Base-by-base conservation (phyloP, 2,888 invertebrate genomes). In the Alcis repandata region DNA sequence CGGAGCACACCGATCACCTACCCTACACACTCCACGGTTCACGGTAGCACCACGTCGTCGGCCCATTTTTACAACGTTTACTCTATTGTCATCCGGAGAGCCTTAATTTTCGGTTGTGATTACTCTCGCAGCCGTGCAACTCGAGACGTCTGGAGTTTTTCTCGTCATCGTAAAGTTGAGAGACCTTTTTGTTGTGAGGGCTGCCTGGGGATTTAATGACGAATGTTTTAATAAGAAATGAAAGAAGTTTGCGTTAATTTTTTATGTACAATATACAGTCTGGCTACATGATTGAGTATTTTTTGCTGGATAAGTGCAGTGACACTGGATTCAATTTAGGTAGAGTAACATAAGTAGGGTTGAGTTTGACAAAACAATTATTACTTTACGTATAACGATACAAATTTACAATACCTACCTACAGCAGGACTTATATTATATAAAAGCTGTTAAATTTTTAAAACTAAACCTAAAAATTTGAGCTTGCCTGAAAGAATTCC, bases 1-100 rank as follows among this genome's bases (percentile, higher is more conserved):
- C 90, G 88, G 89, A 87, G 80, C 80, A 82, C 80, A 79, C 80
- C 79, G 78, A 79, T 81, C 79, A 79, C 81, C 84, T 82, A 85
- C 84, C 80, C 79, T 83, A 82, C 77, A 78, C 75, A 77, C 73
- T 75, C 77, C 71, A 67, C 64, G 49, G 63, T 63, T 63, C 59
- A 59, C 52, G 63, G 66, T 59, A 67, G 65, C 63, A 67, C 61
- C 63, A 71, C 67, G 67, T 66, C 68, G 59, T 66, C 68, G 59
- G 58, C 58, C 57, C 70, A 69, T 70, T 73, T 71, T 71, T 71
- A 70, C 71, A 71, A 69, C 67, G 62, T 69, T 69, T 66, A 60
- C 63, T 60, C 64, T 59, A 70, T 70, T 71, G 68, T 68, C 71
- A 67, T 62, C 49, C 41, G 40, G 63, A 69, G 59, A 53, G 60